Percentiles rank a stretch among this genome's conserved stretches.
These are phyloP conservation scores for Sisor rabdophorus DNA, from an alignment of 2,113 vertebrate species.

Conservation along the genomic window DNA sequence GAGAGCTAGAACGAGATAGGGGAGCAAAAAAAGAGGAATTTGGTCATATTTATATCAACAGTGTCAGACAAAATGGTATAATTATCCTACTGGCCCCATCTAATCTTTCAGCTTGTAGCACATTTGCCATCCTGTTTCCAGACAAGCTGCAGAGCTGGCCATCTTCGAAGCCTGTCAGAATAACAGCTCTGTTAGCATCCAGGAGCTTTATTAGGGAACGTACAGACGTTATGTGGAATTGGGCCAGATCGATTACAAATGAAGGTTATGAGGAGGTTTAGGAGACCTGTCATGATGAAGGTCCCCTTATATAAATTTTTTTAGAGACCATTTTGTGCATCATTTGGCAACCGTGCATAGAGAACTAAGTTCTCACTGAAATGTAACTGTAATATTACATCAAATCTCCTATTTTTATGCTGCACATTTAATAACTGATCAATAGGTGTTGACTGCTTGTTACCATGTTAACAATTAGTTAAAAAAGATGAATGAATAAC, in stretches of 20 bases:
- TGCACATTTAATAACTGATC: too few relatives aligned
- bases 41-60: slow-evolving; percentile 98
- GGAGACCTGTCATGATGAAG: slow-evolving; percentile 53
- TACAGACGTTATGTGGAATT: slow-evolving; percentile 76
- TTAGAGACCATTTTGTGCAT: slow-evolving; percentile 15
- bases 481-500: too few relatives aligned
- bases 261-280: slow-evolving; percentile 71
- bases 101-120: slow-evolving; percentile 67
- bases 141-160: slow-evolving; percentile 78
- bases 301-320: slow-evolving; percentile 57
- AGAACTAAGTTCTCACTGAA: too few relatives aligned
- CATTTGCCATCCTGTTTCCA: slow-evolving; percentile 76
- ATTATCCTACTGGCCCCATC: slow-evolving; percentile 87
- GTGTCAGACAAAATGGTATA: slow-evolving; percentile 85
- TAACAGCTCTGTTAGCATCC: slow-evolving; percentile 81
- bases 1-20: slow-evolving; percentile 11
- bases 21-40: slow-evolving; percentile 66
- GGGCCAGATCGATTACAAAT: slow-evolving; percentile 72
- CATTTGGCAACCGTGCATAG: too few relatives aligned
- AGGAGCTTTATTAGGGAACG: slow-evolving; percentile 70
- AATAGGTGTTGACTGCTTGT: too few relatives aligned
- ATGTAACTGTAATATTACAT: too few relatives aligned
- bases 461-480: too few relatives aligned
- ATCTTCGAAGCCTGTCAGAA: slow-evolving; percentile 81
- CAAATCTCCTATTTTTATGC: too few relatives aligned